Base-by-base conservation (phyloP, 2,797 vertebrate species). In the Cetoscarus ocellatus region DNA sequence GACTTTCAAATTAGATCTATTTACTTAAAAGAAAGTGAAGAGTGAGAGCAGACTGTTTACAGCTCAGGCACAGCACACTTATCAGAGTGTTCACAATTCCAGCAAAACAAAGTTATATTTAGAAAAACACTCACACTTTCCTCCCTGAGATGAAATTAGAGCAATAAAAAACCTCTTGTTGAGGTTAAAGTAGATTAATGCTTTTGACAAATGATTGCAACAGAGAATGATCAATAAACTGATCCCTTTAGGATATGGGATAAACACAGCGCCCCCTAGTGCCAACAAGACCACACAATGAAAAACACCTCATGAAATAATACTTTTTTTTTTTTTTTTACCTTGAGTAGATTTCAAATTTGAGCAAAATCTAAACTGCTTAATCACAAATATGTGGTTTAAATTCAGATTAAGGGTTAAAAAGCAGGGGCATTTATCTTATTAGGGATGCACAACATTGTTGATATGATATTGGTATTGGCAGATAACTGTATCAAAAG, bases 61-160 rank as follows among this genome's bases (percentile, higher is more conserved):
- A 70, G 38, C 1, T 19, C 15, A 55, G 55, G n/a, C 58, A 57
- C 50, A 52, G 50, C 69, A 81, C 53, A 44, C 10, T 14, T 34
- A 11, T 27, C 1, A 42, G 18, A 63, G 8, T 17, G 17, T 45
- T 9, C 9, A 72, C 55, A 0, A 66, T 38, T 73, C 47, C 49
- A 67, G 56, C 59, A 75, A 76, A 61, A 10, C 42, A 39, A 44
- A 61, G 61, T 8, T 5, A 54, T 61, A 19, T 14, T 68, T 10
- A 57, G 70, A 47, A 52, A 77, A 67, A 50, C 0, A 36, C 15
- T 67, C 59, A 55, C 42, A 36, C 7, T 47, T 50, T 64, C 35
- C 8, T 90, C 79, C 87, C 87, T 88, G 83, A 89, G 77, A 80
- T 82, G 49, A 75, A 34, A 9, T 40, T 27, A 7, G 61, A 68